Base-by-base conservation (phyloP, 2,113 vertebrate genomes). In the Dipodomys stephensi region DNA sequence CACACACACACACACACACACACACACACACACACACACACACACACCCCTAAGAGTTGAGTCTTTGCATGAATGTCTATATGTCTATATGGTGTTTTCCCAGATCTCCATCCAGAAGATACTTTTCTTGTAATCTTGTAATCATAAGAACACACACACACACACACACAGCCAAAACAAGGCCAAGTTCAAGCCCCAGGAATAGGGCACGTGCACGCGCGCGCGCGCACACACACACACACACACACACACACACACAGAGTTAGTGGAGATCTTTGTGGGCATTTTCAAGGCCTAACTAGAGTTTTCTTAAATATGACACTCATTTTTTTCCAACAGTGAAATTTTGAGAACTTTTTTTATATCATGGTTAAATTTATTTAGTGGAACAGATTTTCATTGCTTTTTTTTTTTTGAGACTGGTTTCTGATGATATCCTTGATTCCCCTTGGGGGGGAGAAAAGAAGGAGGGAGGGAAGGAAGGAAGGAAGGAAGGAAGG, bases 301-400 rank as follows among this genome's bases (percentile, higher is more conserved):
- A 35, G 57, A 32, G 76, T 90, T 96, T 93, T 39, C 72, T 95
- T 81, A 72, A 92, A 39, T 91, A 53, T 89, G 64, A 77, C 20
- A 96, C 4, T 57, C 53, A 57, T 57, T 64, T 81, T 46, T 72
- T 81, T 94, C 30, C 83, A 44, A 39, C 67, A 80, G 60, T 74
- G 92, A 72, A 74, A 78, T 32, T 89, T 93, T 84, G 53, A 89
- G 46, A 78, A 23, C 32, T 57, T 90, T 87, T 27, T 96, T 88
- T 88, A 57, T 57, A 57, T n/a, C 78, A 18, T 96, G 64, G 46
- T 81, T 91, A 92, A 91, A 84, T 91, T 94, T 80, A 91, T 95
- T 96, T 96, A 74, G 20, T 92, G 87, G 78, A 93, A 68, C 13
- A 92, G 22, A 87, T 93, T 87, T 78, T 64, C 46, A 32, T 93